Base-by-base conservation (phyloP, 37 sponge, comb jelly and placozoan genomes). In the Axinella damicornis region DNA sequence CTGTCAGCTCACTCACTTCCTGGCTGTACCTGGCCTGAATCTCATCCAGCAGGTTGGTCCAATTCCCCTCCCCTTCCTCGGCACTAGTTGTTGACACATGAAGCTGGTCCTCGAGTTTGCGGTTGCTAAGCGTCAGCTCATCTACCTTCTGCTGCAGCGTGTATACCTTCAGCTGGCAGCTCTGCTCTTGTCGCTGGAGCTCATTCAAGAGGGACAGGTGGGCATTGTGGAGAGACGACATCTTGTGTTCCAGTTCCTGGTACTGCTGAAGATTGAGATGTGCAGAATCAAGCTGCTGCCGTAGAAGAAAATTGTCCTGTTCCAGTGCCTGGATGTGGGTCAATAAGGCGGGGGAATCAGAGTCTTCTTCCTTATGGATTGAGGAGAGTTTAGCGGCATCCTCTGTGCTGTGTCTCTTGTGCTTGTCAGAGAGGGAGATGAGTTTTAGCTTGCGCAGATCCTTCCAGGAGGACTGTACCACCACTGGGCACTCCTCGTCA, bases 141-240 rank as follows among this genome's bases (percentile, higher is more conserved):
- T 83, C 83, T 53, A 72, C 15, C 73, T 83, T 59, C 56, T 83
- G 58, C 41, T 71, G 71, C 17, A 83, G 57, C 24, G 32, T 33
- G 30, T 72, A 41, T 5, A 65, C 17, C 13, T 18, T n/a, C 0
- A 2, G 1, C 31, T 41, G 40, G 28, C 65, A 30, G 2, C 34
- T 5, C 30, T 46, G 31, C 31, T 69, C 34, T 2, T 69, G 36
- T 14, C 5, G 15, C 24, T 80, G 35, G 58, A 65, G 68, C 36
- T 68, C 19, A 4, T 21, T 34, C 0, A 1, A 32, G 37, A 69
- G 35, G 2, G 33, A 32, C 9, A 56, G 1, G 36, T 55, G 9
- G 27, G 55, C 81, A 2, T 80, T 20, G 19, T 53, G 70, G 19
- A 80, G 58, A 20, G 18, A 69, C 1, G 57, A 12, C 13, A 80